These are phyloP conservation scores for Petrocephalus zakoni DNA, from an alignment of 2,113 vertebrate genomes.

Conservation along the genomic window DNA sequence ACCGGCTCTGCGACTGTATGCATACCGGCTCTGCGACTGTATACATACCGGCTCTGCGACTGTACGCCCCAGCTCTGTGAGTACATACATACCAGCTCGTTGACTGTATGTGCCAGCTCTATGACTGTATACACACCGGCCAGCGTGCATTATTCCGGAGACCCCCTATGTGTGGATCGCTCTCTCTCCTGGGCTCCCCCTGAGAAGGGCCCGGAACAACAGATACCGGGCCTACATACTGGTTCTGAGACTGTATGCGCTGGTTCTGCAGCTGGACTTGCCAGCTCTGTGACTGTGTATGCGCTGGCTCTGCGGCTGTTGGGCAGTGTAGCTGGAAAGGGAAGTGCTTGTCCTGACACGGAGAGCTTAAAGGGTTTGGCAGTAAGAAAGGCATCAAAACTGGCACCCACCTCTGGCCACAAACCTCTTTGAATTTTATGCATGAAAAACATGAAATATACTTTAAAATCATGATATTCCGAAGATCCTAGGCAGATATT, in stretches of 20 bases:
- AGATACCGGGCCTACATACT: too few relatives aligned
- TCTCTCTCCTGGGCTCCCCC: too few relatives aligned
- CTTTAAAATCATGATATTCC: background rate
- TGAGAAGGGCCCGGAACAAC: too few relatives aligned
- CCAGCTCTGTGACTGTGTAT: background rate
- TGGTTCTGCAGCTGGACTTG: background rate
- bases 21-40: background rate
- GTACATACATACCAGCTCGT: too few relatives aligned
- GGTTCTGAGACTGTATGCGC: background rate
- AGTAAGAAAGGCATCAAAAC: background rate
- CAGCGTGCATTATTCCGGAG: too few relatives aligned
- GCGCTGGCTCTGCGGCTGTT: background rate
- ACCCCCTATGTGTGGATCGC: too few relatives aligned
- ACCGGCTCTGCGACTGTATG: too few relatives aligned
- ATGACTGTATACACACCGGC: too few relatives aligned
- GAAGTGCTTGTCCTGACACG: background rate
- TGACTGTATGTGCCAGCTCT: too few relatives aligned
- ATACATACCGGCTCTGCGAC: too few relatives aligned
- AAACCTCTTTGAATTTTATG: background rate
- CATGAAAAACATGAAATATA: background rate
- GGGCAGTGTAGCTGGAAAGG: background rate
- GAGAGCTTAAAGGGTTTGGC: background rate
- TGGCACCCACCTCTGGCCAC: background rate
- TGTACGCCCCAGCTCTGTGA: background rate
- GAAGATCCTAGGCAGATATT: background rate